Base-by-base conservation (phyloP, 2,797 vertebrate genomes). In the Melanotaenia trifasciata region DNA sequence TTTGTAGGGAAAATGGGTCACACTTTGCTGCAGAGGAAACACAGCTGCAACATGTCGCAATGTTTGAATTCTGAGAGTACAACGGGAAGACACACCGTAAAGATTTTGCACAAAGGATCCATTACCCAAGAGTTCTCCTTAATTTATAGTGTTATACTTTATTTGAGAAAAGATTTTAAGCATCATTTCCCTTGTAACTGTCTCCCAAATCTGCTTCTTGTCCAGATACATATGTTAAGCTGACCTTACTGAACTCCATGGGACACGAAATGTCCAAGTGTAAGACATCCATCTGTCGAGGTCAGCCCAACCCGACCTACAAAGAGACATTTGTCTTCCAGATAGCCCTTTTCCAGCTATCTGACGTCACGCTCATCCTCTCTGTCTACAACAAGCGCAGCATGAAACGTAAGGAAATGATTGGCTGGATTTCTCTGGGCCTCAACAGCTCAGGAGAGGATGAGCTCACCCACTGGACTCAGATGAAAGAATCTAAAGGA, bases 261-360 rank as follows among this genome's bases (percentile, higher is more conserved):
- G 98, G 98, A 80, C 98, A 99, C 79, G 97, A 99, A 93, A 99
- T 99, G 98, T 99, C 97, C 92, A 99, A 97, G 88, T 99, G 97
- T 89, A 99, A 99, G 92, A 99, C 98, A 3, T 99, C 98, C 45
- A 95, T 97, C 88, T 96, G 97, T 60, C 95, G 97, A 60, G 98
- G 98, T 56, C 98, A 99, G 86, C 97, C 98, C 58, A 98, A 99
- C 88, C 98, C 98, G 0, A 95, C 97, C 57, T 99, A 98, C 95
- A 98, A 98, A 94, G 97, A 99, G 90, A 99, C 97, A 0, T 99
- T 99, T 79, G 93, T 98, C 79, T 99, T 99, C 90, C 98, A 99
- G 92, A 97, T 99, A 84, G 97, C 98, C 0, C 95, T 99, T 1
- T 99, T 99, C 92, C 98, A 99, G 86, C 96, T 99, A 13, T 99